Conservation (phyloP, 2,113 vertebrate species). For the Ctenomys sociabilis region DNA sequence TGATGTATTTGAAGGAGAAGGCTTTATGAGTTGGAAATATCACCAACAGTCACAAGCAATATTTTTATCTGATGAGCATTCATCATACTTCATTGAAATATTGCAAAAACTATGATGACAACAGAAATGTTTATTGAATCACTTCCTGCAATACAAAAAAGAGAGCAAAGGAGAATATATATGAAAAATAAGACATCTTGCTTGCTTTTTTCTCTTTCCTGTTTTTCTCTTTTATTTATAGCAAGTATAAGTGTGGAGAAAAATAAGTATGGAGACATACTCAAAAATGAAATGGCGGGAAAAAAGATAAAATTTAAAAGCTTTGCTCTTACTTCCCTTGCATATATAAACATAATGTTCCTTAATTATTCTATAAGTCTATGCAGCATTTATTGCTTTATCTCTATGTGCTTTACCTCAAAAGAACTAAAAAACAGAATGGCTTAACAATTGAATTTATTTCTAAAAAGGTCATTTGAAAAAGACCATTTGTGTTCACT, state of each 20-base stretch:
- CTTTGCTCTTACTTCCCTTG: neutral
- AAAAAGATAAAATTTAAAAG: slow-evolving; percentile 1
- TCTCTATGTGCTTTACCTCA: neutral
- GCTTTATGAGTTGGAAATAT: neutral
- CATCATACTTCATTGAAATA: neutral
- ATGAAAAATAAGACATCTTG: neutral
- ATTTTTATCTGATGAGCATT: slow-evolving; percentile 23
- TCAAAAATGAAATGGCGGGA: slow-evolving; percentile 13
- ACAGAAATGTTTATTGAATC: neutral
- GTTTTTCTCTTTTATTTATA: neutral
- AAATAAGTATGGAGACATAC: slow-evolving; percentile 5
- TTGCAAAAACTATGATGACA: slow-evolving; percentile 4
- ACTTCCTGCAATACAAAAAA: slow-evolving; percentile 2
- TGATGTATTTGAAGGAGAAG: neutral
- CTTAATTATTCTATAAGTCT: slow-evolving; percentile 1
- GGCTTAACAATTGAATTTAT: slow-evolving; percentile 6
- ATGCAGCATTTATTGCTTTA: neutral
- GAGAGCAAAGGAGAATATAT: neutral
- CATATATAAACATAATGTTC: neutral
- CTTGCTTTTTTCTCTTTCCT: neutral
- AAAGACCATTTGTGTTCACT: slow-evolving; percentile 20
- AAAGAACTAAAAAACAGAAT: neutral
- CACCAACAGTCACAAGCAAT: neutral
- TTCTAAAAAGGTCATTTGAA: slow-evolving; percentile 39
- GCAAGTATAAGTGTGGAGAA: neutral